Percentiles rank a stretch among this genome's conserved stretches.
These are phyloP conservation scores for Halcyon smyrnensis DNA, from an alignment of 2,797 vertebrate species.

Conservation along the genomic window DNA sequence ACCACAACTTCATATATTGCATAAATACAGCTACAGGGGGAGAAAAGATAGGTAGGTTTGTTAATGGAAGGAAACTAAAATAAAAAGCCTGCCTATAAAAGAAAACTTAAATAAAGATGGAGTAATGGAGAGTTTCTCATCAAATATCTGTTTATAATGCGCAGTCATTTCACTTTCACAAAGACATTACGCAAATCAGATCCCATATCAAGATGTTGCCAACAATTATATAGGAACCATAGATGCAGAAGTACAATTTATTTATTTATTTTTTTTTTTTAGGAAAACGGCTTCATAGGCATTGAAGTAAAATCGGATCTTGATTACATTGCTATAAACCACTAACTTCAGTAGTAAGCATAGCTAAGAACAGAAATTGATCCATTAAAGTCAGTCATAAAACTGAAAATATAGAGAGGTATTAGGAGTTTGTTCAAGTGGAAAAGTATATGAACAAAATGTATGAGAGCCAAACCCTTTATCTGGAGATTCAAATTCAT, in stretches of 20 bases:
- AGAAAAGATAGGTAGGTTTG: neutral
- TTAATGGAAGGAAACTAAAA: neutral
- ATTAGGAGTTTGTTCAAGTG: neutral
- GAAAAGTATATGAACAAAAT: neutral
- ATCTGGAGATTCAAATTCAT: neutral
- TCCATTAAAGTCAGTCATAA: conserved; percentile 23
- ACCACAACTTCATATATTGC: neutral
- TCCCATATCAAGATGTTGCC: neutral
- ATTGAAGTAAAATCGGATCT: conserved; percentile 6
- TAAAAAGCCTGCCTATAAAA: neutral
- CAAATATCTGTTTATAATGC: neutral
- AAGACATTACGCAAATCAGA: neutral
- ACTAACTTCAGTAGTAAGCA: neutral
- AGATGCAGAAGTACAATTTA: neutral
- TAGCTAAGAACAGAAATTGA: neutral
- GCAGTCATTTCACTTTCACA: neutral
- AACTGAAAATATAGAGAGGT: neutral
- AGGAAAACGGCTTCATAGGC: neutral
- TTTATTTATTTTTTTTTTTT: neutral
- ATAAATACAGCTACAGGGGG: neutral
- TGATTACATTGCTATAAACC: neutral
- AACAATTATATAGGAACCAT: neutral
- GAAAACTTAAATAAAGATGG: neutral
- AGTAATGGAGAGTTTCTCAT: neutral
- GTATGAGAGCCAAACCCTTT: neutral